Evolutionary conservation across 2,888 invertebrate species (phyloP).

Genomic region (Cyrtodaria siliqua): DNA sequence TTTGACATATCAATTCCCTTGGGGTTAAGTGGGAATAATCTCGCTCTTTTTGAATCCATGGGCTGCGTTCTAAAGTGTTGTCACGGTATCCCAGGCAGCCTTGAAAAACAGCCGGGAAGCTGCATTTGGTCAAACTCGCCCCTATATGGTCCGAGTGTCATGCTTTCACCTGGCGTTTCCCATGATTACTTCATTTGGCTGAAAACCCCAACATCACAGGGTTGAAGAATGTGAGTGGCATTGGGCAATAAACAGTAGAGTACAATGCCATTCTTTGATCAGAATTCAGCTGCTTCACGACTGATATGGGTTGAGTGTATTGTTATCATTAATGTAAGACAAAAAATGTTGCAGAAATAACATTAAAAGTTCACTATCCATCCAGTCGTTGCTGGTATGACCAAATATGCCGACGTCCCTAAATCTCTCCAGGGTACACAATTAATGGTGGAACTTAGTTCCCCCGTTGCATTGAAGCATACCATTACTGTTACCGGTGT

Average conservation of each 20-base stretch:
- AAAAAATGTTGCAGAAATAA: constrained; percentile 21
- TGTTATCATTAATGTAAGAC: not conserved
- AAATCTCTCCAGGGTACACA: constrained; percentile 35
- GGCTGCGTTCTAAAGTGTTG: constrained; percentile 21
- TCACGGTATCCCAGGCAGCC: constrained; percentile 12
- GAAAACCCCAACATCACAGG: too few species aligned
- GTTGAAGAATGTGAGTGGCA: constrained; percentile 6
- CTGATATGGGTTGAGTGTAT: constrained; percentile 32
- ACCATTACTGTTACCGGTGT: constrained; percentile 51
- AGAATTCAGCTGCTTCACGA: constrained; percentile 15
- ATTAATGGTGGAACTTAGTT: constrained; percentile 28
- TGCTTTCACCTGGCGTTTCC: not conserved
- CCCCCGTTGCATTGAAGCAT: constrained; percentile 37
- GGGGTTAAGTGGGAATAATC: not conserved
- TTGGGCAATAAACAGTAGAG: constrained; percentile 46
- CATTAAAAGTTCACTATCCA: constrained; percentile 36
- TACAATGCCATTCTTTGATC: constrained; percentile 21
- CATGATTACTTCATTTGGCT: not conserved
- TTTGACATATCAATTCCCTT: not conserved
- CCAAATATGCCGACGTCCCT: constrained; percentile 20
- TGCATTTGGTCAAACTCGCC: too few species aligned
- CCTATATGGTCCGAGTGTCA: too few species aligned
- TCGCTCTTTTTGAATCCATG: constrained; percentile 4
- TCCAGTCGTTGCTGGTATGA: constrained; percentile 23
- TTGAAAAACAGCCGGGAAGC: too few species aligned